Evolutionary conservation across 2,888 invertebrate genomes (phyloP).

Genomic region (Urechis unicinctus): DNA sequence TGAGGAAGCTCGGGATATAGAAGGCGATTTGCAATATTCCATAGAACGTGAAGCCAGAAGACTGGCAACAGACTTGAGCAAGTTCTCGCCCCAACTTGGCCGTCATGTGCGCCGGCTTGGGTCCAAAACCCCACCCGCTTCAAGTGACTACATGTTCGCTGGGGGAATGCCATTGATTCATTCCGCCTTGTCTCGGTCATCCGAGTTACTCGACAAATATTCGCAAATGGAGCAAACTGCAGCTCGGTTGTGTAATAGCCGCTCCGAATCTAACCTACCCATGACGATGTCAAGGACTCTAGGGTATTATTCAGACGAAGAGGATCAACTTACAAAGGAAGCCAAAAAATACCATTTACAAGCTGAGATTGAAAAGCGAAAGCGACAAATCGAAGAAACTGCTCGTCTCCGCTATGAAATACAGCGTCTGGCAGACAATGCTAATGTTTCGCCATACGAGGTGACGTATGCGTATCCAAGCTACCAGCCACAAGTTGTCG

Average conservation of each 20-base stretch:
- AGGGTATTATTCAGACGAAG: slow-evolving; percentile 42
- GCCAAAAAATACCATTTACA: slow-evolving; percentile 59
- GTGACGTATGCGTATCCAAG: slow-evolving; percentile 10
- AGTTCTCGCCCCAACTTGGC: slow-evolving; percentile 1
- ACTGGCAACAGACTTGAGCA: background rate
- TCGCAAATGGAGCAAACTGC: slow-evolving; percentile 11
- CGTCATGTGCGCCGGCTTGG: background rate
- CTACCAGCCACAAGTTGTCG: no score
- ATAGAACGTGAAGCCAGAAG: slow-evolving; percentile 10
- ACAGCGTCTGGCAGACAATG: slow-evolving; percentile 37
- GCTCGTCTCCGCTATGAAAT: slow-evolving; percentile 56
- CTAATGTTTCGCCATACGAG: slow-evolving; percentile 16
- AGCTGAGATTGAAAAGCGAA: slow-evolving; percentile 60
- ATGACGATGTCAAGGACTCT: slow-evolving; percentile 8
- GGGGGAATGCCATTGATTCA: background rate
- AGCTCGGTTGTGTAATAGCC: slow-evolving; percentile 14
- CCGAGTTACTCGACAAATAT: slow-evolving; percentile 13
- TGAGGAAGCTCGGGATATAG: slow-evolving; percentile 53
- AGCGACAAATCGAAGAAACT: slow-evolving; percentile 58
- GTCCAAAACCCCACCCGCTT: background rate
- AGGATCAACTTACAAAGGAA: slow-evolving; percentile 56
- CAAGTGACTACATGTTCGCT: background rate
- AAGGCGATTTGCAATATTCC: slow-evolving; percentile 27
- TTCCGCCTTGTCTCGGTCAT: slow-evolving; percentile 11
- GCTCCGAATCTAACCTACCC: slow-evolving; percentile 16